These are phyloP conservation scores for Zaprionus ghesquierei DNA, from an alignment of 1,140 invertebrate genomes.

Conservation along the genomic window DNA sequence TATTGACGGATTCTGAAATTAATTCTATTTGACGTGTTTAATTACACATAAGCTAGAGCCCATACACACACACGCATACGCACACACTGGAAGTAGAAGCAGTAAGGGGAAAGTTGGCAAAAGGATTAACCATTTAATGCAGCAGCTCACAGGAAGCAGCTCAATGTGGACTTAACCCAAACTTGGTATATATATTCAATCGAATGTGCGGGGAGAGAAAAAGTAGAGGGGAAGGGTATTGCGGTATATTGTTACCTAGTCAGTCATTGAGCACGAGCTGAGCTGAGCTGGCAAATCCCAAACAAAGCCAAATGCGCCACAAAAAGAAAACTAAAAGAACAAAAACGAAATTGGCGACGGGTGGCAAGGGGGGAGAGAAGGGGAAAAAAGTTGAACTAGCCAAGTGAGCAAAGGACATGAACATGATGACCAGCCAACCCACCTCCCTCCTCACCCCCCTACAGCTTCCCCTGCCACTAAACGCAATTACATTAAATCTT, in stretches of 20 bases:
- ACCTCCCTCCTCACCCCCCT: background rate
- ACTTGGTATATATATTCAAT: conserved; percentile 26
- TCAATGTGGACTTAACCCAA: conserved; percentile 38
- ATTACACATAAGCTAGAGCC: conserved; percentile 41
- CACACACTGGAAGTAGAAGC: background rate
- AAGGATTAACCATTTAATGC: conserved; percentile 70
- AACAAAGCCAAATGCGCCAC: conserved; percentile 74
- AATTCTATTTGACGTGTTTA: conserved; percentile 51
- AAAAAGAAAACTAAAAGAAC: conserved; percentile 53
- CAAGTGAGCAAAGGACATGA: conserved; percentile 66
- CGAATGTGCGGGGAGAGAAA: background rate
- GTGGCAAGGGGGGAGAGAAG: conserved; percentile 1
- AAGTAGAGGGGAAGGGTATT: conserved; percentile 22
- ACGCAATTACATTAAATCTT: conserved; percentile 80
- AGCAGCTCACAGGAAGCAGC: conserved; percentile 30
- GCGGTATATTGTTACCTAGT: conserved; percentile 45
- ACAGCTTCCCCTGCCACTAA: conserved; percentile 20
- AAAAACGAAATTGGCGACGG: no score
- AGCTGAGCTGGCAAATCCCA: conserved; percentile 54
- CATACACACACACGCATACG: conserved; percentile 7
- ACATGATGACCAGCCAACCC: conserved; percentile 34
- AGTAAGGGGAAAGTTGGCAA: conserved; percentile 34
- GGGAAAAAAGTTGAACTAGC: conserved; percentile 55
- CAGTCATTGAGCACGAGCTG: conserved; percentile 13
- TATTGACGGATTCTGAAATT: conserved; percentile 35